These are phyloP conservation scores for Gallinago nigripennis DNA, from an alignment of 2,797 vertebrate species.

Conservation along the genomic window DNA sequence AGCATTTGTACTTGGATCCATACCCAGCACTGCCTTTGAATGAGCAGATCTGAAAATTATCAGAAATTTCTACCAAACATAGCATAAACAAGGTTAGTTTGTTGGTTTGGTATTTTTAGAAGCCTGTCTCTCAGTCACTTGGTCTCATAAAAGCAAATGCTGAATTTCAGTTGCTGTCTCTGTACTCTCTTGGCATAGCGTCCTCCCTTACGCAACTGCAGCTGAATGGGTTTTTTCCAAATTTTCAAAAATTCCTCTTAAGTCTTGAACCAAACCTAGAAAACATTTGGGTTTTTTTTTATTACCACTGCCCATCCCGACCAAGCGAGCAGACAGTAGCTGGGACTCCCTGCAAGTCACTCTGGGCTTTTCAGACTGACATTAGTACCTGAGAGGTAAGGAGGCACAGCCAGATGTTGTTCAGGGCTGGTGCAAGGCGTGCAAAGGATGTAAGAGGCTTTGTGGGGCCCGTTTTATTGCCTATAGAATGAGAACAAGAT, in stretches of 20 bases:
- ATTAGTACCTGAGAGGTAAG: background rate
- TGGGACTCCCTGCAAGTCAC: fast-evolving
- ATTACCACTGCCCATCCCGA: background rate
- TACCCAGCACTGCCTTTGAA: background rate
- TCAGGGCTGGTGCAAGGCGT: background rate
- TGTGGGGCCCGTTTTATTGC: background rate
- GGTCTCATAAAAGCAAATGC: background rate
- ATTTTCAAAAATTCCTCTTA: background rate
- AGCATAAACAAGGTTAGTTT: background rate
- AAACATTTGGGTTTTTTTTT: background rate
- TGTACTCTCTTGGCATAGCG: background rate
- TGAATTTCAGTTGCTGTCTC: background rate
- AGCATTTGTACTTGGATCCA: background rate
- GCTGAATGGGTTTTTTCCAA: background rate
- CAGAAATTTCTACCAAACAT: background rate
- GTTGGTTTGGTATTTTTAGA: background rate
- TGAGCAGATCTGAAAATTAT: background rate
- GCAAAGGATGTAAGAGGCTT: background rate
- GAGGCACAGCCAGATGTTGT: background rate
- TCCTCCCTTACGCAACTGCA: background rate
- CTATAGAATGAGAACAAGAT: background rate
- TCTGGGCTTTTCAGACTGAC: background rate
- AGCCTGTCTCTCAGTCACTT: background rate
- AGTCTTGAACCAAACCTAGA: background rate
- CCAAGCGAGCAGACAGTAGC: background rate